Evolutionary conservation across 2,888 invertebrate genomes (phyloP).

Genomic region (Lysandra coridon): DNA sequence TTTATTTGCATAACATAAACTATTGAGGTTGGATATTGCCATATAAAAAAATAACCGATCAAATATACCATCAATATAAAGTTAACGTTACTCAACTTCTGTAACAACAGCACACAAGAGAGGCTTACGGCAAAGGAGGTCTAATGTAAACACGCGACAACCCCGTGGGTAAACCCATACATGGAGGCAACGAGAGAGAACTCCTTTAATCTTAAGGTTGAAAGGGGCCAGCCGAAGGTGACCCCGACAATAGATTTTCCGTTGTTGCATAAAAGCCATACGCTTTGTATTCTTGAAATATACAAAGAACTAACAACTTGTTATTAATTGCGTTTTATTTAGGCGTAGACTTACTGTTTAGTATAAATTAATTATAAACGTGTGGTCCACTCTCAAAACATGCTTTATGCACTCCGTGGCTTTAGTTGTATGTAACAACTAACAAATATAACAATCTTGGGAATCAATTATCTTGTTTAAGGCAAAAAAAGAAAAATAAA

Average conservation of each 20-base stretch:
- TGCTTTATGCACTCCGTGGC: no score
- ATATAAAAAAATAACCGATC: neutral
- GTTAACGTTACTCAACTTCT: neutral
- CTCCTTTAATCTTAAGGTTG: neutral
- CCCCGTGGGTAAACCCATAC: neutral
- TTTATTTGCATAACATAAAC: neutral
- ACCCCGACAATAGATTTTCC: neutral
- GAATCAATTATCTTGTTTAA: no score
- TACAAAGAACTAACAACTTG: neutral
- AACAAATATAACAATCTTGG: no score
- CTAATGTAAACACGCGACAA: conserved; percentile 1
- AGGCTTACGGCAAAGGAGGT: conserved; percentile 20
- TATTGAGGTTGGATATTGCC: neutral
- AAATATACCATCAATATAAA: neutral
- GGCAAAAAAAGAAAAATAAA: no score
- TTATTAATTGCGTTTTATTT: neutral
- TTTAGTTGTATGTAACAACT: no score
- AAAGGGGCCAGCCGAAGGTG: neutral
- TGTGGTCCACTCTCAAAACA: no score
- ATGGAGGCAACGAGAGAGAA: neutral
- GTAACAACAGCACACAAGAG: conserved; percentile 17
- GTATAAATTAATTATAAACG: no score
- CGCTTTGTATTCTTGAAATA: neutral
- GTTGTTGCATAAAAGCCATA: neutral
- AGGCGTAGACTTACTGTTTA: no score